Evolutionary conservation across 2,888 invertebrate genomes (phyloP), one percentile per base, ranked within the genome.

Genomic region (Aphodius sticticus): DNA sequence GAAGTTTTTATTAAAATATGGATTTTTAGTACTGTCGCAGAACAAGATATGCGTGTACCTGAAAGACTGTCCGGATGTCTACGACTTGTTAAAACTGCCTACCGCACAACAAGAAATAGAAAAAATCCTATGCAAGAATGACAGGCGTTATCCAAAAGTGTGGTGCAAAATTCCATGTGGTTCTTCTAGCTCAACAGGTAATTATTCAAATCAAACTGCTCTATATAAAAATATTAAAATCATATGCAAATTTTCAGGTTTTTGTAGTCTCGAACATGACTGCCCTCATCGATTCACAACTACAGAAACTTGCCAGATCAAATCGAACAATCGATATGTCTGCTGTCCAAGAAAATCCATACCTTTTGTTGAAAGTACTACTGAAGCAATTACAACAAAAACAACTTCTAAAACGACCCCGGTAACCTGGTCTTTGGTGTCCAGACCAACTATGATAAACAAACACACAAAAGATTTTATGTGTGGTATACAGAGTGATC

Each of bases 11-110:
- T 26, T 2, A 26, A 26, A 26, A 2, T 53, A 5, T 53, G 53
- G 7, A 53, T 53, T 3, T 53, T 53, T 53, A 53, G 53, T 12
- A 69, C 14, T 15, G 15, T 76, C 36, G 26, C 70, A 70, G 12
- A 5, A 53, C 53, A 14, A 70, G n/a, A n/a, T 35, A 7, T 77
- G 37, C n/a, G 16, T 77, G 16, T 6, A 69, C 69, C 70, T 76
- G 76, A 53, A 38, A 53, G 74, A 74, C 15, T 74, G 74, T 3
- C 74, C 16, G 35, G 4, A 14, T n/a, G 26, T 74, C 9, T 74
- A 74, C 81, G 76, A 81, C 77, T 84, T 16, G 53, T 79, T 72
- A 77, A 81, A 94, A 95, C 82, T 4, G 53, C 76, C 77, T 16
- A 38, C 6, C 92, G 92, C 80, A 93, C 35, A 37, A 9, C 12